Evolutionary conservation across 2,797 vertebrate species (phyloP).

Genomic region (Atherinosoma microstoma): DNA sequence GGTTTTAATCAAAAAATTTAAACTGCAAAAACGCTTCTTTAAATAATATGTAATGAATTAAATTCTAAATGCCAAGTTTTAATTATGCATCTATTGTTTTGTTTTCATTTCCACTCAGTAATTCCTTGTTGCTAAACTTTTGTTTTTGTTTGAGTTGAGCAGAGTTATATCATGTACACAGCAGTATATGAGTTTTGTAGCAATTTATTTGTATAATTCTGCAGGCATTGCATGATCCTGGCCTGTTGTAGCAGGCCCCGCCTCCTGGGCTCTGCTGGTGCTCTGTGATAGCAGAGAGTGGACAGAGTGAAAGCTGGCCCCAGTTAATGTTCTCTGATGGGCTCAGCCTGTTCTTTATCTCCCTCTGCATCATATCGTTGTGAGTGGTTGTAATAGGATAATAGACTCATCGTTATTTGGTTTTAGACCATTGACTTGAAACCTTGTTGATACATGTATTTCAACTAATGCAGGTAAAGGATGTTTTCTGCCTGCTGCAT

Average conservation of each 20-base stretch:
- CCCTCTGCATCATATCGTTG: slow-evolving; percentile 62
- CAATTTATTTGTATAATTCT: slow-evolving; percentile 76
- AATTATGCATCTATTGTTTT: slow-evolving; percentile 62
- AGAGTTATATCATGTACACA: slow-evolving; percentile 49
- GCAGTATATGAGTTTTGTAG: slow-evolving; percentile 61
- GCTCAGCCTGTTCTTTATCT: slow-evolving; percentile 76
- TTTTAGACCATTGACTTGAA: slow-evolving; percentile 74
- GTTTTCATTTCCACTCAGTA: slow-evolving; percentile 69
- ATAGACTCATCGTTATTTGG: slow-evolving; percentile 80
- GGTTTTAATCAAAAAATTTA: slow-evolving; percentile 5
- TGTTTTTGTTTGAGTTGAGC: slow-evolving; percentile 68
- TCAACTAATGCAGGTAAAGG: slow-evolving; percentile 63
- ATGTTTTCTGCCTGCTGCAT: slow-evolving; percentile 39
- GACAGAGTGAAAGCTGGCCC: slow-evolving; percentile 56
- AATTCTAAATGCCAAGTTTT: slow-evolving; percentile 61
- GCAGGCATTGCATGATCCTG: slow-evolving; percentile 61
- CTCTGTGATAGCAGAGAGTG: slow-evolving; percentile 57
- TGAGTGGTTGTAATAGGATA: slow-evolving; percentile 80
- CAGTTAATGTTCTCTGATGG: slow-evolving; percentile 80
- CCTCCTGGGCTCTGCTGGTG: slow-evolving; percentile 42
- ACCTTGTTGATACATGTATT: slow-evolving; percentile 71
- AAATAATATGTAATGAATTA: slow-evolving; percentile 22
- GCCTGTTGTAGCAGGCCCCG: slow-evolving; percentile 34
- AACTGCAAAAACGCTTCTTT: background rate
- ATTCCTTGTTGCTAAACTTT: slow-evolving; percentile 56